Percentiles rank a stretch among this genome's conserved stretches.
Conservation (phyloP, 1,140 invertebrate species). For the Brachionus rotundiformis region DNA sequence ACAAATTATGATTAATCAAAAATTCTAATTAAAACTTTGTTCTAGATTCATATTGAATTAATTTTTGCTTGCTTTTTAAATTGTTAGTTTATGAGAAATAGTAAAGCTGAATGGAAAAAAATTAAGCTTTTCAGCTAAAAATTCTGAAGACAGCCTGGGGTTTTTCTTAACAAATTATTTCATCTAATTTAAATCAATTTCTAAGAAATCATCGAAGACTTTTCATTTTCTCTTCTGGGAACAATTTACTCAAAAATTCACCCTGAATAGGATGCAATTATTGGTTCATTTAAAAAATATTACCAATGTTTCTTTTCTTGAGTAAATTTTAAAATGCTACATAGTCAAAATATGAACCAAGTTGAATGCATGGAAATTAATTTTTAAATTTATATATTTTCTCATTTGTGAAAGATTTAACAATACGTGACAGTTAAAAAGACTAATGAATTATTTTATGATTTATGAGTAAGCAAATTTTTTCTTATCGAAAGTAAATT, state of each 20-base stretch:
- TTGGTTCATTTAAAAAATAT: too few species aligned
- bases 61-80: background rate
- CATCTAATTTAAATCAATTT: too few species aligned
- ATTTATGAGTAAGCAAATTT: background rate
- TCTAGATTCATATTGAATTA: conserved; percentile 23
- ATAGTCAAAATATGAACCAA: too few species aligned
- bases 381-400: background rate
- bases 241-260: too few species aligned
- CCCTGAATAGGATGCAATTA: too few species aligned
- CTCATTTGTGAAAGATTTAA: background rate
- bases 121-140: background rate
- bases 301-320: too few species aligned
- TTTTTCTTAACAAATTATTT: background rate
- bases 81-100: background rate
- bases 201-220: too few species aligned
- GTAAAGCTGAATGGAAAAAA: background rate
- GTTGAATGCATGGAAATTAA: too few species aligned
- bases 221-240: too few species aligned
- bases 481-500: background rate
- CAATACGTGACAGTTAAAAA: background rate
- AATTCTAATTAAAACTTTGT: conserved; percentile 24
- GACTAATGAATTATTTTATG: background rate
- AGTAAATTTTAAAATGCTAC: too few species aligned
- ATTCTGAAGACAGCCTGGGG: background rate
- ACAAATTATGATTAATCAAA: conserved; percentile 19